phyloP scores from a whole-genome alignment of 2,113 vertebrate species.

The Ammodytes dubius region DNA sequence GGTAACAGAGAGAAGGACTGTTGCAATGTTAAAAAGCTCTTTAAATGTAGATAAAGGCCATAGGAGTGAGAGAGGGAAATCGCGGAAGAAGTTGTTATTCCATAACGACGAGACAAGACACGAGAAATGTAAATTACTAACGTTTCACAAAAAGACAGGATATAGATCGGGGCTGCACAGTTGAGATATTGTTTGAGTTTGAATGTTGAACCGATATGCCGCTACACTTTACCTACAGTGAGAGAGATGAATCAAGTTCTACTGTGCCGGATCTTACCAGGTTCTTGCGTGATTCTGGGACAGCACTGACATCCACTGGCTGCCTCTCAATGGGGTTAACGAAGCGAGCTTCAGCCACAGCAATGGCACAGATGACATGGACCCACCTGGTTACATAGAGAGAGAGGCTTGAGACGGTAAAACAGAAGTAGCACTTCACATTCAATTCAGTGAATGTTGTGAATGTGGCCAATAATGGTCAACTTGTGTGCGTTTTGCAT shows the following conservation, averaged over 20 bases:
- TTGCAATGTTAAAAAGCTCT: conserved; percentile 1
- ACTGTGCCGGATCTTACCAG: conserved; percentile 85
- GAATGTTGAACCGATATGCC: background rate
- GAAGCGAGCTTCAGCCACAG: conserved; percentile 93
- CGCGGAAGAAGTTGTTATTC: background rate
- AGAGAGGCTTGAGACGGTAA: background rate
- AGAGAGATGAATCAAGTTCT: background rate
- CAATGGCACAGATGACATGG: conserved; percentile 95
- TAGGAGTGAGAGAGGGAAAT: background rate
- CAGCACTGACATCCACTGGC: conserved; percentile 91
- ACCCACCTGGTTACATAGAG: conserved; percentile 88
- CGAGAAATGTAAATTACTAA: background rate
- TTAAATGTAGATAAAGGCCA: background rate
- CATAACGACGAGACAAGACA: background rate
- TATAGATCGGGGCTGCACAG: background rate
- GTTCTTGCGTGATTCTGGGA: conserved; percentile 93
- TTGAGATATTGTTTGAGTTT: background rate
- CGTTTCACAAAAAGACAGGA: background rate
- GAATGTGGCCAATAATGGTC: background rate
- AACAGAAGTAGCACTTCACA: background rate
- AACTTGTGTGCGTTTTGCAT: background rate
- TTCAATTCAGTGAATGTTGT: background rate
- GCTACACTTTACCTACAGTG: background rate
- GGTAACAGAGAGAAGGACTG: conserved; percentile 24
- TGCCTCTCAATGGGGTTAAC: conserved; percentile 90